Percentiles rank a stretch among this genome's conserved stretches.
phyloP scores from a whole-genome alignment of 92 coral and sea anemone species.

The Galaxea fascicularis region DNA sequence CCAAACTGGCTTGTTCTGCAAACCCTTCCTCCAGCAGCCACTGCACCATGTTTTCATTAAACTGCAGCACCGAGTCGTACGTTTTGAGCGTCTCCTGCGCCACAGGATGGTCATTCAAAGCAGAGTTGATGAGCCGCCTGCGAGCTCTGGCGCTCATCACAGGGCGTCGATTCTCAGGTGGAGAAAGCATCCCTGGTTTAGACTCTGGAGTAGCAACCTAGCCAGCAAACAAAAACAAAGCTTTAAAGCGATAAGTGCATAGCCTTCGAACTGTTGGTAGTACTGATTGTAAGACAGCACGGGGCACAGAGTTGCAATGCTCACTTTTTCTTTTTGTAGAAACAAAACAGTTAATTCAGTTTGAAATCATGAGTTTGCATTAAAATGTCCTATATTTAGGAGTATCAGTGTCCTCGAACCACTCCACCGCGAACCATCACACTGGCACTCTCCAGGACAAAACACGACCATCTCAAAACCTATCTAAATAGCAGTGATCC shows the following conservation, averaged over 20 bases:
- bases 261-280: too few species aligned
- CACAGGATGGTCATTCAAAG: slow-evolving; percentile 87
- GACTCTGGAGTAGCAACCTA: slow-evolving; percentile 8
- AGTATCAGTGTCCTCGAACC: too few species aligned
- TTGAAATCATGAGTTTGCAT: too few species aligned
- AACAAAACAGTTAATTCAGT: too few species aligned
- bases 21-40: slow-evolving; percentile 87
- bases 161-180: slow-evolving; percentile 47
- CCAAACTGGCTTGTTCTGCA: slow-evolving; percentile 61
- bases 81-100: slow-evolving; percentile 86
- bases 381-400: too few species aligned
- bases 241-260: background rate
- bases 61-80: slow-evolving; percentile 77
- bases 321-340: too few species aligned
- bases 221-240: background rate
- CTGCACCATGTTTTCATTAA: slow-evolving; percentile 65
- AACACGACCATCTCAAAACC: too few species aligned
- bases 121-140: slow-evolving; percentile 87
- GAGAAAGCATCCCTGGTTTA: slow-evolving; percentile 34
- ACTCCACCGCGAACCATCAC: too few species aligned
- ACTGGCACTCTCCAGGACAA: too few species aligned
- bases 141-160: slow-evolving; percentile 94
- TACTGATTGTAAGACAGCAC: too few species aligned
- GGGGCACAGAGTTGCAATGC: too few species aligned
- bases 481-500: too few species aligned